Evolutionary conservation across 2,888 invertebrate genomes (phyloP).

Genomic region (Zelleria hepariella): DNA sequence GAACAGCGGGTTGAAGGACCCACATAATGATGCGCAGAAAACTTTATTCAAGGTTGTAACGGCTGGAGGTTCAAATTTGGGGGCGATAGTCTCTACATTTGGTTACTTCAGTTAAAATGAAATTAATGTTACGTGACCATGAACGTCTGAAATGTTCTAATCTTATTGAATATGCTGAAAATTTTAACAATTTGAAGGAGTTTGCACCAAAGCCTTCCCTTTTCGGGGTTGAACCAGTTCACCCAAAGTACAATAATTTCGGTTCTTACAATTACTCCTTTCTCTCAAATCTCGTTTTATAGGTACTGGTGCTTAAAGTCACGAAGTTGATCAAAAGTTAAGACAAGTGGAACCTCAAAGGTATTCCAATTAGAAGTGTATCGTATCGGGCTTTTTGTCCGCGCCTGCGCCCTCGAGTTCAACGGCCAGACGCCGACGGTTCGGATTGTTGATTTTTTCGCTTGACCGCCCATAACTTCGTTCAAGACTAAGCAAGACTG

Average conservation of each 20-base stretch:
- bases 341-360: conserved; percentile 16
- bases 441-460: conserved; percentile 40
- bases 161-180: too few species aligned
- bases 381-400: conserved; percentile 29
- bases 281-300: too few species aligned
- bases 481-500: background rate
- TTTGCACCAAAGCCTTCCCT: too few species aligned
- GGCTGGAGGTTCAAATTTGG: background rate
- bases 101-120: background rate
- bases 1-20: conserved; percentile 2
- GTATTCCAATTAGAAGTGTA: conserved; percentile 30
- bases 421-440: conserved; percentile 55
- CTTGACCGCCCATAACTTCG: conserved; percentile 24
- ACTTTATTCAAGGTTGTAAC: background rate
- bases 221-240: too few species aligned
- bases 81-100: background rate
- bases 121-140: too few species aligned
- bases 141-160: too few species aligned
- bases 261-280: too few species aligned
- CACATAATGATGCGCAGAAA: conserved; percentile 1
- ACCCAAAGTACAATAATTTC: too few species aligned
- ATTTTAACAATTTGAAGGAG: too few species aligned
- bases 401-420: conserved; percentile 27
- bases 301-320: background rate
- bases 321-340: conserved; percentile 10